Base-by-base conservation (phyloP, 2,113 vertebrate genomes). In the Tenrec ecaudatus region DNA sequence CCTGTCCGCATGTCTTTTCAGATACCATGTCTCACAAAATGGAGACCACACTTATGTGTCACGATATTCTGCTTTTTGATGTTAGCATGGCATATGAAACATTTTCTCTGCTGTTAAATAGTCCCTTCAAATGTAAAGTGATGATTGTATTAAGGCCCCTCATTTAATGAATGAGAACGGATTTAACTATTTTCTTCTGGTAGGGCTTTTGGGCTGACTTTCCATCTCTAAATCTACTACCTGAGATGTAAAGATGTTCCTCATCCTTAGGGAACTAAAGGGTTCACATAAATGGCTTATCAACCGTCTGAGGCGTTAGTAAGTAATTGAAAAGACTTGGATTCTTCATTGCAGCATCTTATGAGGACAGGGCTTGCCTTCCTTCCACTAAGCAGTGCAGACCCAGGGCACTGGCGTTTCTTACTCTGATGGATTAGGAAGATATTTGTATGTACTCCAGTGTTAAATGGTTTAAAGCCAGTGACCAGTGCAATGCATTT, bases 141-240 rank as follows among this genome's bases (percentile, higher is more conserved):
- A 33, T 71, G 23, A 86, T 57, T 60, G 19, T 38, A 62, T 76
- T 90, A 36, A 81, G 83, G 64, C n/a, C 36, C 60, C 4, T 83
- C 23, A 81, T 43, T 62, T 83, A 89, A 53, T 31, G 14, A 82
- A 80, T 89, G 83, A 71, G 29, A 64, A 78, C 8, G 66, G 86
- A 77, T 19, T 86, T 73, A 83, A 73, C 58, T 38, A 31, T 79
- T 92, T 93, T 86, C 31, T 3, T 85, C 2, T 10, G 62, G 2
- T 78, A 58, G 6, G 7, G 64, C 38, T 88, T 77, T 95, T 82
- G 57, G 27, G 12, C 57, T 94, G 25, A 22, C 88, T 53, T 95
- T 23, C n/a, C 4, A 16, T 12, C 31, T 91, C 57, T 80, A 47
- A 85, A 81, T 94, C 93, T 88, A 19, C 3, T 77, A 36, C 20